phyloP scores from a whole-genome alignment of 2,113 vertebrate genomes.

The Malurus alboscapulatus region DNA sequence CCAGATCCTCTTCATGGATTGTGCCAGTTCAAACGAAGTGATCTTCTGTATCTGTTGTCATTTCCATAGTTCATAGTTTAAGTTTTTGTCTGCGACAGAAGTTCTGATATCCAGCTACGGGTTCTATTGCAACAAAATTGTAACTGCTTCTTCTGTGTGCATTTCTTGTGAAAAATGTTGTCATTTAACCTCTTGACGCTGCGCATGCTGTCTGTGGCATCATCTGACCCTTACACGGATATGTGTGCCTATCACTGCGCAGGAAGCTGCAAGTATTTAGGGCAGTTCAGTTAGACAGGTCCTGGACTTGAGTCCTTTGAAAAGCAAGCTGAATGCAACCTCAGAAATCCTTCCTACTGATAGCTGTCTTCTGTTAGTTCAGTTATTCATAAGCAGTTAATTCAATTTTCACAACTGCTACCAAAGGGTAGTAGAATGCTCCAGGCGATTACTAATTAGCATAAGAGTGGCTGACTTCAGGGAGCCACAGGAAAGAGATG shows the following conservation, averaged over 20 bases:
- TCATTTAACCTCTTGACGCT: not conserved
- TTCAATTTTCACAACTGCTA: not conserved
- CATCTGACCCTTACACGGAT: too few relatives aligned
- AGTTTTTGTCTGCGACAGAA: not conserved
- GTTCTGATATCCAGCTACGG: not conserved
- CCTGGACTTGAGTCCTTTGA: not conserved
- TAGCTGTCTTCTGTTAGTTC: not conserved
- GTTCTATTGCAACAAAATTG: not conserved
- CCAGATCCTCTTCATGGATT: not conserved
- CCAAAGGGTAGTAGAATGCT: not conserved
- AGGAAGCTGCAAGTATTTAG: not conserved
- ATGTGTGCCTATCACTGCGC: not conserved
- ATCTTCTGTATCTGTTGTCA: not conserved
- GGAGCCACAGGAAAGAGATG: not conserved
- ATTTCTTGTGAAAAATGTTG: not conserved
- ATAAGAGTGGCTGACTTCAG: not conserved
- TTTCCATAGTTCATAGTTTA: not conserved
- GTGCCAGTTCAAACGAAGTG: not conserved
- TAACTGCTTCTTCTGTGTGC: not conserved
- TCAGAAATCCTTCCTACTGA: not conserved
- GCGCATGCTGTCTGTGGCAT: not conserved
- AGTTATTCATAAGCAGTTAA: not conserved
- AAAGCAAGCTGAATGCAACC: not conserved
- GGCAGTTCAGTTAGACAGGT: not conserved
- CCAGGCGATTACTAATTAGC: not conserved